Base-by-base conservation (phyloP, 2,888 invertebrate species). In the Archips crataeganus region DNA sequence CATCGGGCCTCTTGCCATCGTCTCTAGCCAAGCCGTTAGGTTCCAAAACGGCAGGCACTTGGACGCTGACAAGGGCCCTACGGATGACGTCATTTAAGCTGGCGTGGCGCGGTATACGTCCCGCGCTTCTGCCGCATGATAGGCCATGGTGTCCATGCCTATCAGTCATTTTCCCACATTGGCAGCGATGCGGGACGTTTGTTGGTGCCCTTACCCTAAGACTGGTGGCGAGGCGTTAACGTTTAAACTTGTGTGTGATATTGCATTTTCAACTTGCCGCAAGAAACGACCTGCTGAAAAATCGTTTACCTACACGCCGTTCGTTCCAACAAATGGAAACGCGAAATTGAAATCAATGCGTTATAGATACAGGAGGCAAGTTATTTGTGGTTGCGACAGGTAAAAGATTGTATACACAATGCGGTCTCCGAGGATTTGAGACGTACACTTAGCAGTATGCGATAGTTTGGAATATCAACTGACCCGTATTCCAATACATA, bases 291-390 rank as follows among this genome's bases (percentile, higher is more conserved):
- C 62, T 23, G 0, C 42, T 23, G 23, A 2, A 42, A 34, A 57
- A 11, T 32, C 57, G 57, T 32, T 57, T 32, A 0, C 23, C 23
- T 23, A 57, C 57, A 32, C 10, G 32, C 13, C 13, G 32, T 32
- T 45, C 32, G 47, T 34, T 64, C 49, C 32, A 64, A 13, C 49
- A 42, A 23, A 51, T 36, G 51, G 51, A 51, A 51, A 51, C 39
- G 15, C 15, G 23, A 51, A 65, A 65, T 65, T 65, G 60, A 68
- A 68, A 68, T 68, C 68, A 68, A 59, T 57, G 68, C 59, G 60
- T 45, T 68, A 60, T 59, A 60, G 59, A 68, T 68, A 68, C 47
- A 68, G 47, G 34, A 23, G 36, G 15, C 47, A 60, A 68, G 45
- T 68, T 47, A 47, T 60, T 68, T 47, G 59, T 59, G 60, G 54